phyloP scores from a whole-genome alignment of 2,797 vertebrate species.

The Pangasius macronema region DNA sequence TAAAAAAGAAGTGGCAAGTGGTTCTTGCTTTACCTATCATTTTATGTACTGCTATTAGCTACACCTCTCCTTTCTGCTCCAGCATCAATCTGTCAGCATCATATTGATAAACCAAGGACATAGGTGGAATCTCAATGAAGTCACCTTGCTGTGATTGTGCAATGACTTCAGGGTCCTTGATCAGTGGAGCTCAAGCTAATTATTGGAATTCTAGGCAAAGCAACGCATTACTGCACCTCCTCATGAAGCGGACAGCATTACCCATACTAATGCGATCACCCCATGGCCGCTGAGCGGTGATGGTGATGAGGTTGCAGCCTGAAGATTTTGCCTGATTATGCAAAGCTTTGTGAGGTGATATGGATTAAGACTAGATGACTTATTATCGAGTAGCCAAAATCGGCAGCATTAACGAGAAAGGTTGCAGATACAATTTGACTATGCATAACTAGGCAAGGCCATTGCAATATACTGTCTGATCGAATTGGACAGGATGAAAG shows the following conservation, averaged over 20 bases:
- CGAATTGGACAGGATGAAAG: background rate
- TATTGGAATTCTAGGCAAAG: constrained; percentile 62
- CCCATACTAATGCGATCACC: constrained; percentile 58
- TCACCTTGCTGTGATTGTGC: constrained; percentile 59
- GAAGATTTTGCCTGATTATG: constrained; percentile 62
- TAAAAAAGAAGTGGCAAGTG: constrained; percentile 16
- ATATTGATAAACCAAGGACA: constrained; percentile 36
- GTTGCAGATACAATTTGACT: constrained; percentile 40
- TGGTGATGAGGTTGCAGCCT: constrained; percentile 49
- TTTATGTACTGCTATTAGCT: background rate
- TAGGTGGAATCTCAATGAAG: constrained; percentile 49
- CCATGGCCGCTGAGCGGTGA: constrained; percentile 38
- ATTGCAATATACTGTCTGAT: constrained; percentile 9
- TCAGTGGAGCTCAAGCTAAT: constrained; percentile 56
- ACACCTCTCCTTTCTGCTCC: background rate
- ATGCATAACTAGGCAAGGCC: constrained; percentile 17
- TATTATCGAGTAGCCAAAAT: constrained; percentile 39
- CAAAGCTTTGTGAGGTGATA: constrained; percentile 55
- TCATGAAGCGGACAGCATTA: constrained; percentile 41
- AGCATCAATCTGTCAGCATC: background rate
- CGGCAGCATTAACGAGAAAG: constrained; percentile 34
- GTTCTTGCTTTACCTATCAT: background rate
- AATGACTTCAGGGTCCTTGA: constrained; percentile 52
- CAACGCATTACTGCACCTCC: constrained; percentile 49
- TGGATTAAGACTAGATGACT: constrained; percentile 54